Base-by-base conservation (phyloP, 37 sponge, comb jelly and placozoan genomes). In the Mnemiopsis leidyi region DNA sequence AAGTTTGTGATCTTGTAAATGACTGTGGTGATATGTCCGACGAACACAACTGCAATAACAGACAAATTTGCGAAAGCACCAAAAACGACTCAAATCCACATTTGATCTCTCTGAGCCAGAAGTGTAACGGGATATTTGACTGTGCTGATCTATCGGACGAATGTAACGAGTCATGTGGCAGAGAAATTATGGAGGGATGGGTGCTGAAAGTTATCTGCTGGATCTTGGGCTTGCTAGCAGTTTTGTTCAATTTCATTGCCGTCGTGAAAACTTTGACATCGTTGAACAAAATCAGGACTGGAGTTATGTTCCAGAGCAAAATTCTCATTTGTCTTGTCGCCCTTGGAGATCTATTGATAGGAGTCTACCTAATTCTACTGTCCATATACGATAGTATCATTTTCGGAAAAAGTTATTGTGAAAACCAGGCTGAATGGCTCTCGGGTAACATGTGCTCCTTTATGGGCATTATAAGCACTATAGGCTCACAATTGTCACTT, bases 11-110 rank as follows among this genome's bases (percentile, higher is more conserved):
- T 28, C 30, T 71, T 23, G 73, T 71, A 3, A 28, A 71, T 71
- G 73, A 71, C 73, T 71, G 73, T 71, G 73, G 73, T 18, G 73
- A 71, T 71, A 71, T 29, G 29, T 71, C 73, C 5, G 73, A 71
- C n/a, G 73, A 71, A 25, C 3, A 23, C 7, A 71, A 5, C 30
- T 71, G 73, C 20, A 5, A 2, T 18, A 71, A 71, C n/a, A 5
- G 20, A 7, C 30, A n/a, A 3, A 13, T 23, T 3, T 71, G 73
- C 30, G n/a, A 71, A 71, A 28, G 20, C 73, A 71, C 29, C 20
- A 25, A 28, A 71, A 71, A 71, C 30, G 61, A 13, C 13, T 18
- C 61, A 48, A 48, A 48, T 48, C 61, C 61, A 48, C 61, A 48
- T 5, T 71, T 71, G 3, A 71, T 71, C 9, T 71, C 25, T 28